Evolutionary conservation across 1,140 invertebrate species (phyloP).

Genomic region (Cotesia vestalis): DNA sequence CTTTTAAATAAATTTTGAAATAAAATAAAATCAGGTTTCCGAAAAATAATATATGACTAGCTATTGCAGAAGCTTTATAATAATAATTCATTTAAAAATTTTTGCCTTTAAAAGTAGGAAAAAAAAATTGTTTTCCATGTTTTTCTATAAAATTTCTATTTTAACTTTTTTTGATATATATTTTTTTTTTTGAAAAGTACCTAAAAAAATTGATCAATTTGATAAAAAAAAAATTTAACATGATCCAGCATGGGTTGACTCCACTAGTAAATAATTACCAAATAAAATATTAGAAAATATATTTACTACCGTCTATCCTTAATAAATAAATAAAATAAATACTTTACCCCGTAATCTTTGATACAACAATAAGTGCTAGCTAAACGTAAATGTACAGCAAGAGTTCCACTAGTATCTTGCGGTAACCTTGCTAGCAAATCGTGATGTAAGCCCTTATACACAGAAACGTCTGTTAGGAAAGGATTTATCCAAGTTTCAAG

Average conservation of each 20-base stretch:
- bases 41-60: no score
- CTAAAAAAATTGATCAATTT: no score
- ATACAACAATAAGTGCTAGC: conserved; percentile 72
- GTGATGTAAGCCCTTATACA: conserved; percentile 78
- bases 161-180: no score
- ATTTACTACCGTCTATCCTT: not conserved
- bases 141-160: not conserved
- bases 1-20: no score
- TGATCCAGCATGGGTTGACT: no score
- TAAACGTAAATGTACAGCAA: conserved; percentile 65
- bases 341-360: conserved; percentile 71
- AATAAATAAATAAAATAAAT: conserved; percentile 4
- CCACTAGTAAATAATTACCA: no score
- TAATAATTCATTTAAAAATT: no score
- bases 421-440: conserved; percentile 70
- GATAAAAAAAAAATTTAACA: no score
- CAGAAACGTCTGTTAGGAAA: conserved; percentile 77
- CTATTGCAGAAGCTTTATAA: no score
- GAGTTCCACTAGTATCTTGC: conserved; percentile 54
- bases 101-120: conserved; percentile 14
- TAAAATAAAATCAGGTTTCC: no score
- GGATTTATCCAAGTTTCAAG: conserved; percentile 74
- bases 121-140: no score
- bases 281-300: not conserved
- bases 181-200: no score